A percentile compares a stretch with the other conserved stretches of the same genome.
Evolutionary conservation across 2,888 invertebrate species (phyloP).

Genomic region (Endomychus coccineus): DNA sequence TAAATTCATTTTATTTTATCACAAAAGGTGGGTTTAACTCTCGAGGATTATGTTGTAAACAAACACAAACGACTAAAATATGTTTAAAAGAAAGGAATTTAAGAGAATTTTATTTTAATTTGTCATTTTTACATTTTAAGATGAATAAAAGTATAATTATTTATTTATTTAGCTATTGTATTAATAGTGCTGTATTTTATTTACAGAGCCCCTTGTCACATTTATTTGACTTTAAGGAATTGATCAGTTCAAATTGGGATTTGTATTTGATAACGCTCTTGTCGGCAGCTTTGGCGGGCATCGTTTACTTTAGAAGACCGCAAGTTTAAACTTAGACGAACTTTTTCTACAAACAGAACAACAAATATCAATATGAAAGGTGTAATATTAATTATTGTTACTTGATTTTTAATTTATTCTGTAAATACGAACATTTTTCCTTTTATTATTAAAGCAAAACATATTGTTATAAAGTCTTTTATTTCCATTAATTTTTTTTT

Average conservation of each 20-base stretch:
- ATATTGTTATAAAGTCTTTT: too few relatives aligned
- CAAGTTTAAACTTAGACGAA: conserved; percentile 24
- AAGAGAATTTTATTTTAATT: too few relatives aligned
- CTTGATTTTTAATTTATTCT: conserved; percentile 11
- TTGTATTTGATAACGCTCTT: conserved; percentile 80
- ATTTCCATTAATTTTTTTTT: too few relatives aligned
- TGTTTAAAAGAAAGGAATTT: too few relatives aligned
- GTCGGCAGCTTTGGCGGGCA: conserved; percentile 71
- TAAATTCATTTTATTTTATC: too few relatives aligned
- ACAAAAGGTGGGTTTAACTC: too few relatives aligned
- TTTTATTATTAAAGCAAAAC: too few relatives aligned
- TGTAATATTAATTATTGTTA: conserved; percentile 6
- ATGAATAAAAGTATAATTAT: neutral
- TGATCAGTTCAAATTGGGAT: conserved; percentile 87
- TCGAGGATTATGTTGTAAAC: too few relatives aligned
- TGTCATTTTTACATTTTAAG: conserved; percentile 12
- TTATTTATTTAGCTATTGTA: neutral
- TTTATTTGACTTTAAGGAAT: conserved; percentile 60
- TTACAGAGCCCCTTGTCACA: conserved; percentile 58
- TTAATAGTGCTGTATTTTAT: too few relatives aligned
- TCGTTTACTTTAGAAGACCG: conserved; percentile 72
- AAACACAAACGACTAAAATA: too few relatives aligned
- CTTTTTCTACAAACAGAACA: neutral
- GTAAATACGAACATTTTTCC: too few relatives aligned
- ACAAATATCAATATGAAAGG: neutral